Evolutionary conservation across 2,888 invertebrate species (phyloP), one percentile per base, ranked within the genome.

Genomic region (Phasia obesa): DNA sequence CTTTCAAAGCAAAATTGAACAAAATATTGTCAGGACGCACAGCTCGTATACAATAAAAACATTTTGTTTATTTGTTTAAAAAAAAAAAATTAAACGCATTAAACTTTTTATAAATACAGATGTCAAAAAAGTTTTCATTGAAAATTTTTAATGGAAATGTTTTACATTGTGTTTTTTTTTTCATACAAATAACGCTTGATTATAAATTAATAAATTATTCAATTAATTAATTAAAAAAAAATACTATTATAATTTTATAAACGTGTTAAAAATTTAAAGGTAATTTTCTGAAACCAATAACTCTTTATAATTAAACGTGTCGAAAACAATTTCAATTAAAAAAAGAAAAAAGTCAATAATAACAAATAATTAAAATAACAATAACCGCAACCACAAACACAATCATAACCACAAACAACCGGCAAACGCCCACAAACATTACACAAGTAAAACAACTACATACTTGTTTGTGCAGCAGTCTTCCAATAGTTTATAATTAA

Each of bases 291-390:
- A 31, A 31, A 31, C 7, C 35, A 51, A 51, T 21, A 21, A 51
- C 23, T 23, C 51, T 51, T 49, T 3, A 44, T 19, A 19, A 49
- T 17, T 23, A 47, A 57, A 57, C 23, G 21, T 60, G 47, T 38
- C 17, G 6, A 49, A 60, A 44, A 6, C n/a, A 60, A 25, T 55
- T 69, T 60, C 21, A 60, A 76, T 53, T 17, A 21, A 62, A 31
- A 49, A 15, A 23, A 38, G 2, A 59, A 62, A 51, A 60, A 71
- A 76, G 65, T 70, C 59, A 67, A 65, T 51, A 51, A 67, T 35
- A 55, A 35, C 17, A 60, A 69, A 44, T 57, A 65, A 74, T 65
- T 59, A 49, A 53, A 64, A 57, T 55, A 71, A 27, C 53, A 2
- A 17, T 1, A 42, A 27, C 27, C n/a, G n/a, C n/a, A n/a, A n/a